phyloP scores from a whole-genome alignment of 2,113 vertebrate species.

The Myrmophylax atrothorax region DNA sequence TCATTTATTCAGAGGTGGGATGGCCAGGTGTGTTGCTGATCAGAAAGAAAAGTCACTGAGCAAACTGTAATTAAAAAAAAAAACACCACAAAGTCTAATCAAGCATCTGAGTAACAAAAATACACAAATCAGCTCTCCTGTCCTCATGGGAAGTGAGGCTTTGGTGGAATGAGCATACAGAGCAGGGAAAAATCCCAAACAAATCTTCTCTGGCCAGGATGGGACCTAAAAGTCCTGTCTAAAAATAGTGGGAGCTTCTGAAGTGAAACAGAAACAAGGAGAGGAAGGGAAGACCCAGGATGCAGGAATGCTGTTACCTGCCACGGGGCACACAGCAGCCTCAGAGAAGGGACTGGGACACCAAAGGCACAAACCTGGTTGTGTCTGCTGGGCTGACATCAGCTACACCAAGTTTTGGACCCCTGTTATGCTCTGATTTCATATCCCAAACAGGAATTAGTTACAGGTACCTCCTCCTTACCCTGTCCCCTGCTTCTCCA shows the following conservation, averaged over 20 bases:
- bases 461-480: conserved; percentile 66
- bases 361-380: accelerated
- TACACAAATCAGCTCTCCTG: neutral
- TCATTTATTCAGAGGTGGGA: neutral
- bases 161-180: neutral
- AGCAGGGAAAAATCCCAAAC: neutral
- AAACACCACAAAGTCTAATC: neutral
- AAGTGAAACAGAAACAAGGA: neutral
- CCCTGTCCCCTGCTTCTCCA: conserved; percentile 88
- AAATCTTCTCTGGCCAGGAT: accelerated
- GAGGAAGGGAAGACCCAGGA: neutral
- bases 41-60: neutral
- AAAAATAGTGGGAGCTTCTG: neutral
- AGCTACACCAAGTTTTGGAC: accelerated
- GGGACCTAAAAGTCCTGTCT: neutral
- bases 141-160: neutral
- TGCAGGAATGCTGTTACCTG: accelerated
- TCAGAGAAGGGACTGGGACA: neutral
- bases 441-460: neutral
- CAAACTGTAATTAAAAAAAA: neutral
- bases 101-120: neutral
- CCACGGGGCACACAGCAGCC: accelerated
- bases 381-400: neutral
- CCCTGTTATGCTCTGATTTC: accelerated
- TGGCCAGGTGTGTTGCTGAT: neutral